Percentiles rank a stretch among this genome's conserved stretches.
Evolutionary conservation across 2,113 vertebrate genomes (phyloP).

Genomic region (Accipiter cooperii): DNA sequence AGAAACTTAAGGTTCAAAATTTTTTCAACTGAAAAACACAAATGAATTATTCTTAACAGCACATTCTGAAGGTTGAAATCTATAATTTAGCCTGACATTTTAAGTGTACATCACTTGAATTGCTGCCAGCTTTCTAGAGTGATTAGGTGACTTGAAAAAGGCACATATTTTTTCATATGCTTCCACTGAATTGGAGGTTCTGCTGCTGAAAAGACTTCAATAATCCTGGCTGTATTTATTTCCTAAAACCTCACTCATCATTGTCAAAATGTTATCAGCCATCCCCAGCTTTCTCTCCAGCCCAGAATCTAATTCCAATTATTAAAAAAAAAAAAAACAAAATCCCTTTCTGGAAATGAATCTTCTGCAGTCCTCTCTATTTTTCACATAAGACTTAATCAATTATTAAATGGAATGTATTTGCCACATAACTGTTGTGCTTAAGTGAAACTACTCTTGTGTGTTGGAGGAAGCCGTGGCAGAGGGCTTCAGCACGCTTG

Average conservation of each 20-base stretch:
- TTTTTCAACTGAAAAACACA: neutral
- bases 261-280: constrained; percentile 57
- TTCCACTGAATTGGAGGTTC: constrained; percentile 25
- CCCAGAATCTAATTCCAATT: constrained; percentile 45
- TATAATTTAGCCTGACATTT: constrained; percentile 28
- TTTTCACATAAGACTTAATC: constrained; percentile 49
- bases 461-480: neutral
- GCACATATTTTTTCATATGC: constrained; percentile 57
- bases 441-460: neutral
- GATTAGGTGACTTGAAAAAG: constrained; percentile 61
- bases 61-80: constrained; percentile 9
- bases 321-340: neutral
- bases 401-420: constrained; percentile 36
- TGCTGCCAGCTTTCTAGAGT: constrained; percentile 61
- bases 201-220: constrained; percentile 38
- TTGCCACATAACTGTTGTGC: neutral
- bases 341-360: constrained; percentile 21
- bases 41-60: neutral
- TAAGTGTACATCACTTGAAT: constrained; percentile 55
- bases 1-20: neutral
- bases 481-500: neutral
- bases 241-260: constrained; percentile 62
- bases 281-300: constrained; percentile 15
- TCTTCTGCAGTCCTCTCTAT: constrained; percentile 8
- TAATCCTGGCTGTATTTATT: constrained; percentile 64